Evolutionary conservation across 2,113 vertebrate genomes (phyloP).

Genomic region (Corapipo altera): DNA sequence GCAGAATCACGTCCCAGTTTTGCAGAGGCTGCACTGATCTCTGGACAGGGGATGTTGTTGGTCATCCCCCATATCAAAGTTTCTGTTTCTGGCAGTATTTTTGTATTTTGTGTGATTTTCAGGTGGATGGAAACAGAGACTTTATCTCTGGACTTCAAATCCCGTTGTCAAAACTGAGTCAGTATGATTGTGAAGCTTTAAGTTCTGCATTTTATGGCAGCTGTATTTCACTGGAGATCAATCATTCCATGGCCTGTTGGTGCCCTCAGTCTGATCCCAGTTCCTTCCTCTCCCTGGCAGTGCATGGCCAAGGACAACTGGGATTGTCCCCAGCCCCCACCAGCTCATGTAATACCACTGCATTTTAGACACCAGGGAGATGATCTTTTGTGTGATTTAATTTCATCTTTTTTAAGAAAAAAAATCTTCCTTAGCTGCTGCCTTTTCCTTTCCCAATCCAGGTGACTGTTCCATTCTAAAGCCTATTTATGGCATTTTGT

Average conservation of each 20-base stretch:
- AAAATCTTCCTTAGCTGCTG: not conserved
- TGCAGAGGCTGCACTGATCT: not conserved
- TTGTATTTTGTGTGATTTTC: not conserved
- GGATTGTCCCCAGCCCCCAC: not conserved
- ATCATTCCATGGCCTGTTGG: not conserved
- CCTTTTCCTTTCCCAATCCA: not conserved
- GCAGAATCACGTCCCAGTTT: rapidly evolving
- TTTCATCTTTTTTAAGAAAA: not conserved
- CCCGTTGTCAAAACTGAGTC: not conserved
- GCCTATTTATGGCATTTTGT: not conserved
- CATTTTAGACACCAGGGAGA: not conserved
- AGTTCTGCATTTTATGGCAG: not conserved
- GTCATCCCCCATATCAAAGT: rapidly evolving
- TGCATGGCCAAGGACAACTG: not conserved
- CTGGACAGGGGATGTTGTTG: not conserved
- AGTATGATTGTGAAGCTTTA: not conserved
- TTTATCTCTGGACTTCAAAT: not conserved
- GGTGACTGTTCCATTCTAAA: not conserved
- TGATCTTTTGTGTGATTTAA: not conserved
- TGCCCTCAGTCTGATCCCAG: too few species aligned
- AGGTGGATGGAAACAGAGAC: not conserved
- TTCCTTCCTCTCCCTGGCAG: not conserved
- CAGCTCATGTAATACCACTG: not conserved
- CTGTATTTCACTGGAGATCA: not conserved
- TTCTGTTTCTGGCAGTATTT: not conserved